phyloP scores from a whole-genome alignment of 2,888 invertebrate species.

The Petrolisthes manimaculis region DNA sequence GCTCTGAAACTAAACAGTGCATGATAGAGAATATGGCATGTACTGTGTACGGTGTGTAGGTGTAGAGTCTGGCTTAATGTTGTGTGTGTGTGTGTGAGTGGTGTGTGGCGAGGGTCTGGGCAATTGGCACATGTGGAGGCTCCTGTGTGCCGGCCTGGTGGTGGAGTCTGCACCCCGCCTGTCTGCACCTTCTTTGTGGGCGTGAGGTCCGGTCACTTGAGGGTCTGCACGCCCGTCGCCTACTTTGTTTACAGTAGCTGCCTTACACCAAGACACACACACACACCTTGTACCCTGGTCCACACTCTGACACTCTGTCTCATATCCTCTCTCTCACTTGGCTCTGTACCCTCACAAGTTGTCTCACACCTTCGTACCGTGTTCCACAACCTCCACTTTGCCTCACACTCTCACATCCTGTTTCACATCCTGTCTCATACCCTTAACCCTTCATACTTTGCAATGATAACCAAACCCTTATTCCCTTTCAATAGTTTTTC shows the following conservation, averaged over 20 bases:
- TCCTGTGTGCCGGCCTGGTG: neutral
- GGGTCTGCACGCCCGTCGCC: conserved; percentile 32
- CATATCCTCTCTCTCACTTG: neutral
- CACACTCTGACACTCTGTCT: neutral
- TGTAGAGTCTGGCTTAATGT: too few relatives aligned
- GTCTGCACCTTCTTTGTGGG: conserved; percentile 47
- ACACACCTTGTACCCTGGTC: neutral
- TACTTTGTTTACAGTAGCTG: conserved; percentile 26
- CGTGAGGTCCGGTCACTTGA: conserved; percentile 34
- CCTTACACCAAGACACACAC: conserved; percentile 19
- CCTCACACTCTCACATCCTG: neutral
- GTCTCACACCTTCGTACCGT: neutral
- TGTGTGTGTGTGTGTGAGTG: too few relatives aligned
- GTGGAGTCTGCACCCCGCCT: conserved; percentile 15
- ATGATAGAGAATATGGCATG: too few relatives aligned
- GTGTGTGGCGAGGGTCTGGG: too few relatives aligned
- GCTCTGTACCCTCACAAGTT: neutral
- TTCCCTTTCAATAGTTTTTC: conserved; percentile 2
- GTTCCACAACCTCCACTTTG: conserved; percentile 6
- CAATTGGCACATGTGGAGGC: neutral
- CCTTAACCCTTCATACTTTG: neutral
- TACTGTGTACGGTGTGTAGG: too few relatives aligned
- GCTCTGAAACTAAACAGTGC: too few relatives aligned
- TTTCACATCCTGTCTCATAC: neutral
- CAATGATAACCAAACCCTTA: neutral